A percentile compares a stretch with the other conserved stretches of the same genome.
Evolutionary conservation across 2,888 invertebrate genomes (phyloP).

Genomic region (Pheosia gnoma): DNA sequence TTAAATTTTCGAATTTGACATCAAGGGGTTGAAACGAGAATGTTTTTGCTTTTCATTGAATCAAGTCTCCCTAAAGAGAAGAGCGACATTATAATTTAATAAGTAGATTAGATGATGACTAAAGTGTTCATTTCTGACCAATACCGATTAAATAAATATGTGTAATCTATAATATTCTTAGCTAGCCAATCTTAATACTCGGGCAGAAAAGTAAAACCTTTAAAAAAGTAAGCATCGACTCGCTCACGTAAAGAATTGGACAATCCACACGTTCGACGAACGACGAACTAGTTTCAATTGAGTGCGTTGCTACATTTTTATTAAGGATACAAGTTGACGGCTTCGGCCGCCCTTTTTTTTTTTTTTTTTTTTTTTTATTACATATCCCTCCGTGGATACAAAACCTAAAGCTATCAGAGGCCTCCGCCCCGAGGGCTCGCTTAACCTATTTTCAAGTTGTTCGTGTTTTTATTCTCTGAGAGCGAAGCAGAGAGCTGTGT

Average conservation of each 20-base stretch:
- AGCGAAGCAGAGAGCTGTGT: slow-evolving; percentile 51
- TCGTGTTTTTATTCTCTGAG: slow-evolving; percentile 64
- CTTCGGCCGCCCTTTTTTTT: slow-evolving; percentile 17
- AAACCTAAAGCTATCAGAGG: slow-evolving; percentile 54
- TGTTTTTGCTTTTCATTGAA: slow-evolving; percentile 8
- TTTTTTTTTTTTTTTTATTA: too few relatives aligned
- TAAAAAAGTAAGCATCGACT: slow-evolving; percentile 24
- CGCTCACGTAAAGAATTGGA: slow-evolving; percentile 40
- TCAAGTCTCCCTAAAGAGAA: too few relatives aligned
- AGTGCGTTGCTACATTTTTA: slow-evolving; percentile 55
- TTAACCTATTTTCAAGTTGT: slow-evolving; percentile 75
- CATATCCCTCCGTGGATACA: slow-evolving; percentile 57
- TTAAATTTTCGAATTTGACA: not conserved
- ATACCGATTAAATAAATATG: too few relatives aligned
- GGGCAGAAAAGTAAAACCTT: slow-evolving; percentile 17
- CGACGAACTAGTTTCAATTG: slow-evolving; percentile 45
- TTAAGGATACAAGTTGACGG: slow-evolving; percentile 45
- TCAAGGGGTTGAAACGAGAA: not conserved
- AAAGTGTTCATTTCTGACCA: too few relatives aligned
- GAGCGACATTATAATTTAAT: too few relatives aligned
- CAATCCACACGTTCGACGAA: slow-evolving; percentile 32
- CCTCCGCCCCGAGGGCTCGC: slow-evolving; percentile 61
- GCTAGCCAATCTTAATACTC: not conserved
- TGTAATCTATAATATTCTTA: too few relatives aligned
- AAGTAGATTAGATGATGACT: too few relatives aligned